Conservation (phyloP, 1,140 invertebrate genomes). For the Atta colombica region DNA sequence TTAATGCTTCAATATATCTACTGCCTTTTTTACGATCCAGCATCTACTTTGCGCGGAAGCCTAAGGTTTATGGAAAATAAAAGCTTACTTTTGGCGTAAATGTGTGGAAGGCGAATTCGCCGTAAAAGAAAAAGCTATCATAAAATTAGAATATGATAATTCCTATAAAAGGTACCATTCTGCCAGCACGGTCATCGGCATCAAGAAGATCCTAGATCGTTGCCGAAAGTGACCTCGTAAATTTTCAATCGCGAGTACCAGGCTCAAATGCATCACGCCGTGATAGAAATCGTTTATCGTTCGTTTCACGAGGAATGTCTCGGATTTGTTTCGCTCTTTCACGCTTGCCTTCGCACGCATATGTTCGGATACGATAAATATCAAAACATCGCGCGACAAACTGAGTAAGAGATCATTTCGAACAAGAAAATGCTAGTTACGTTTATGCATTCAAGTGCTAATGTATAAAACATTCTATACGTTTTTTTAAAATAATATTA, state of each 20-base stretch:
- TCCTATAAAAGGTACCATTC: constrained; percentile 73
- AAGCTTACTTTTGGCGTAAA: constrained; percentile 73
- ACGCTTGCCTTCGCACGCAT: background rate
- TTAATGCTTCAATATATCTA: constrained; percentile 67
- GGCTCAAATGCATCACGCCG: constrained; percentile 44
- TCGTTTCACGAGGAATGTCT: background rate
- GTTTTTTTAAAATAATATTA: too few species aligned
- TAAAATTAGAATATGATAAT: constrained; percentile 83
- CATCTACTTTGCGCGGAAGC: constrained; percentile 57
- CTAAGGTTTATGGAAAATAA: constrained; percentile 82
- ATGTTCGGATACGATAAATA: constrained; percentile 46
- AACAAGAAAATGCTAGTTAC: background rate
- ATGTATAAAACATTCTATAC: background rate
- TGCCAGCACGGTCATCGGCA: constrained; percentile 23
- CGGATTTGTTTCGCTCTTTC: constrained; percentile 64
- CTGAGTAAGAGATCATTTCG: background rate
- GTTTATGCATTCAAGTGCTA: background rate
- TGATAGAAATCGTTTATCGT: constrained; percentile 60
- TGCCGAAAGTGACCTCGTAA: constrained; percentile 41
- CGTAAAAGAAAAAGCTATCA: constrained; percentile 70
- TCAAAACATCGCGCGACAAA: background rate
- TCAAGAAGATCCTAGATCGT: background rate
- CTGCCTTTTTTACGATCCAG: constrained; percentile 68
- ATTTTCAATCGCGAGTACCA: constrained; percentile 65
- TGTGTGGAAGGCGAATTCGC: constrained; percentile 66